Evolutionary conservation across 2,797 vertebrate genomes (phyloP).

Genomic region (Xiphophorus birchmanni): DNA sequence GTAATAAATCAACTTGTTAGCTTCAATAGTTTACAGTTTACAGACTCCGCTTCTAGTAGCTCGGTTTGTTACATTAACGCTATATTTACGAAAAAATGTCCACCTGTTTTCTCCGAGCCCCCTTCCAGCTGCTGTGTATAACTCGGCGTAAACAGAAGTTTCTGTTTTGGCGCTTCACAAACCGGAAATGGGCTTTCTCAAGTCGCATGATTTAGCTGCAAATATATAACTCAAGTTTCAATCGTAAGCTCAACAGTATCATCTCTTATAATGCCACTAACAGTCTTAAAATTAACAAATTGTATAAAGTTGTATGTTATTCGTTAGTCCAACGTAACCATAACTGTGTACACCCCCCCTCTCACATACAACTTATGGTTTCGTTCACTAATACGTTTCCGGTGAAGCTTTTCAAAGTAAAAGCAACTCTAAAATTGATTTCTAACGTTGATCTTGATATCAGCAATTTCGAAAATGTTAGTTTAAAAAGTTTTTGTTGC

Average conservation of each 20-base stretch:
- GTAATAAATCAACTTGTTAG: not conserved
- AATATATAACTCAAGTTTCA: not conserved
- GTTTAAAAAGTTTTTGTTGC: too few species aligned
- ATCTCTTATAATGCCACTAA: not conserved
- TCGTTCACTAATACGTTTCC: not conserved
- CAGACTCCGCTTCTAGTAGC: not conserved
- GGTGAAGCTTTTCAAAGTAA: not conserved
- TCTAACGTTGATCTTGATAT: not conserved
- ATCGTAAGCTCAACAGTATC: too few species aligned
- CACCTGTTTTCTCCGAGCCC: not conserved
- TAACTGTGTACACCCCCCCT: not conserved
- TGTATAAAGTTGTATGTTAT: not conserved
- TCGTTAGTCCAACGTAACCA: not conserved
- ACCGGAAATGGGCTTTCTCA: not conserved
- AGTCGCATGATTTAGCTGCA: not conserved
- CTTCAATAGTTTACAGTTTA: not conserved
- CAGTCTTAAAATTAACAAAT: not conserved
- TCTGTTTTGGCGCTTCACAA: slow-evolving; percentile 3
- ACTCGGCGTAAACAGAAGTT: not conserved
- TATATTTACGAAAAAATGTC: not conserved
- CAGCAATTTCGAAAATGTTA: not conserved
- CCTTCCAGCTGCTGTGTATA: not conserved
- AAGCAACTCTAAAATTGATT: not conserved
- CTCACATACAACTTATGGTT: not conserved
- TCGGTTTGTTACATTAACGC: not conserved